Evolutionary conservation across 2,113 vertebrate genomes (phyloP).

Genomic region (Lonchura striata): DNA sequence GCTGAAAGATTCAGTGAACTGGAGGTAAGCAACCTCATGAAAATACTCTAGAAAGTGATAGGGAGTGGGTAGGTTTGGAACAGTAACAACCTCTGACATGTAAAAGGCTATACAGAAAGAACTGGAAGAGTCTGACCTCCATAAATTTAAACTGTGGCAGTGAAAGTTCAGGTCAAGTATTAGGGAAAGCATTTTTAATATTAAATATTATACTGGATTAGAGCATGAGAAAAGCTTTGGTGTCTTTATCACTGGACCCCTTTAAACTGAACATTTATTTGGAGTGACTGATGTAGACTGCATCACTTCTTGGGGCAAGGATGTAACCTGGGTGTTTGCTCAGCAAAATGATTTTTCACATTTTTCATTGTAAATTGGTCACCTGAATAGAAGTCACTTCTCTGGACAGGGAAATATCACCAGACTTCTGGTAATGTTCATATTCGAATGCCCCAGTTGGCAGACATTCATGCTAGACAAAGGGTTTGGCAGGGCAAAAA

Average conservation of each 20-base stretch:
- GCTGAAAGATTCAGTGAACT: background rate
- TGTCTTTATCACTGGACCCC: background rate
- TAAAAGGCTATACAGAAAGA: background rate
- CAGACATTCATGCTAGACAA: background rate
- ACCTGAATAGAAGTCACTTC: background rate
- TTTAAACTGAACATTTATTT: background rate
- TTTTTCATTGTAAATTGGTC: background rate
- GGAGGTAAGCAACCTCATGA: background rate
- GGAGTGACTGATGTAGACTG: background rate
- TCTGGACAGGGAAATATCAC: background rate
- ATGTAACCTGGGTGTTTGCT: background rate
- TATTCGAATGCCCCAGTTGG: background rate
- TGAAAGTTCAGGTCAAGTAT: background rate
- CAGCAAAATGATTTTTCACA: background rate
- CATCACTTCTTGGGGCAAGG: background rate
- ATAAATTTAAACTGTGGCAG: background rate
- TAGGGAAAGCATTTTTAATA: background rate
- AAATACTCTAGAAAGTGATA: background rate
- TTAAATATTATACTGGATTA: background rate
- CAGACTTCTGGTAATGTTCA: background rate
- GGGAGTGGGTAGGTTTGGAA: background rate
- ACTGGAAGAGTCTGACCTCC: background rate
- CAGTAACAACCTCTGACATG: background rate
- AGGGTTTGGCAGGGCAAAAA: background rate
- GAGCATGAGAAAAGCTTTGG: background rate